Base-by-base conservation (phyloP, 2,113 vertebrate genomes). In the Trematomus loennbergii region DNA sequence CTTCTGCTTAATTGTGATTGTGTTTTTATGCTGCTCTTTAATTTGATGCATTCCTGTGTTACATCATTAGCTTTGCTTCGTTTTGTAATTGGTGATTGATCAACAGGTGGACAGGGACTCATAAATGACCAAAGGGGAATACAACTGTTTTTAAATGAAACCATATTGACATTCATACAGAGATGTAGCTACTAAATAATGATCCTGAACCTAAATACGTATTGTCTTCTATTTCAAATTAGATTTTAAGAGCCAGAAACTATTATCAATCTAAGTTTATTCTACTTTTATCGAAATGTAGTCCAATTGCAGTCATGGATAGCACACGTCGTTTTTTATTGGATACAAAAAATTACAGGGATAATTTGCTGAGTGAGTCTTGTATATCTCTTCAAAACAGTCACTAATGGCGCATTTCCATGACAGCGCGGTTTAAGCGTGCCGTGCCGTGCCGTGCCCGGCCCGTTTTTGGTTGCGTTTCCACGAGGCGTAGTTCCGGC, bases 51-150 rank as follows among this genome's bases (percentile, higher is more conserved):
- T 79, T 79, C 12, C 16, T 75, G 12, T 82, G 22, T 72, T 18
- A 74, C 72, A 11, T 58, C 88, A 74, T 81, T 57, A 75, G 87
- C 83, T 82, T 80, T n/a, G n/a, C n/a, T n/a, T n/a, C 33, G 85
- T 78, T 83, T 88, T 54, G 50, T 77, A 29, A 57, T 50, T 3
- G 63, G 29, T 70, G 78, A 54, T 63, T 18, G 55, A 68, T 79
- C 92, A 87, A 88, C 83, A 84, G 82, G 18, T 50, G 71, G 72
- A 55, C 70, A 50, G 54, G 50, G 33, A 3, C 45, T 59, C 43
- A 5, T 68, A 43, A 0, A 12, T 3, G 33, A 9, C 53, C 20
- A 36, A 36, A 36, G 33, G 33, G 33, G 33, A 36, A 36, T 36
- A 36, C 3, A 36, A 36, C 33, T 4, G 33, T 36, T 3, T 36